A percentile compares a stretch with the other conserved stretches of the same genome.
phyloP scores from a whole-genome alignment of 2,113 vertebrate genomes.

The Girardinichthys multiradiatus region DNA sequence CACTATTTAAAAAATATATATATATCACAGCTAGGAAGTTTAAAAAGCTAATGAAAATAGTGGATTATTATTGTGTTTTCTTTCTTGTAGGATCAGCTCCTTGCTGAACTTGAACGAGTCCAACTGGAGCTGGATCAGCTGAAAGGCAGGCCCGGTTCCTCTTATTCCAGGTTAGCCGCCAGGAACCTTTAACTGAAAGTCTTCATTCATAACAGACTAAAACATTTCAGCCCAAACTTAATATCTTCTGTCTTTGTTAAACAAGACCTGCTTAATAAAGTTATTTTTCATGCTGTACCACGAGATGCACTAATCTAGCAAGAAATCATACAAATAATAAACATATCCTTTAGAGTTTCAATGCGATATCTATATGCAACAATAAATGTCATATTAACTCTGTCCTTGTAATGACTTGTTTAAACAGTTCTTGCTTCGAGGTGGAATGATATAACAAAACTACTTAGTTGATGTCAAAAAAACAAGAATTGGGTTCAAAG shows the following conservation, averaged over 20 bases:
- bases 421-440: no score
- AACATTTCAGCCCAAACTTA: not conserved
- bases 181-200: conserved; percentile 14
- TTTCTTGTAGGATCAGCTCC: conserved; percentile 85
- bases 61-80: not conserved
- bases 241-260: not conserved
- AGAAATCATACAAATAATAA: conserved; percentile 4
- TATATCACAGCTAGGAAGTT: not conserved
- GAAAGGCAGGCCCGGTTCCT: conserved; percentile 85
- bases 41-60: not conserved
- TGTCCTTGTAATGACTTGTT: not conserved
- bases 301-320: conserved; percentile 18
- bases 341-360: not conserved
- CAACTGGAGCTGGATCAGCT: conserved; percentile 92
- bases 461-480: no score
- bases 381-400: not conserved
- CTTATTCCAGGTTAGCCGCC: conserved; percentile 86
- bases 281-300: conserved; percentile 18
- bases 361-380: no score
- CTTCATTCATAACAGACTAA: conserved; percentile 9
- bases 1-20: no score
- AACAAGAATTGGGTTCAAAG: no score
- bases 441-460: no score
- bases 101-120: conserved; percentile 90
- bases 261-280: not conserved